Percentiles rank a stretch among this genome's conserved stretches.
Conservation (phyloP, 2,888 invertebrate species). For the Tanypteryx hageni region DNA sequence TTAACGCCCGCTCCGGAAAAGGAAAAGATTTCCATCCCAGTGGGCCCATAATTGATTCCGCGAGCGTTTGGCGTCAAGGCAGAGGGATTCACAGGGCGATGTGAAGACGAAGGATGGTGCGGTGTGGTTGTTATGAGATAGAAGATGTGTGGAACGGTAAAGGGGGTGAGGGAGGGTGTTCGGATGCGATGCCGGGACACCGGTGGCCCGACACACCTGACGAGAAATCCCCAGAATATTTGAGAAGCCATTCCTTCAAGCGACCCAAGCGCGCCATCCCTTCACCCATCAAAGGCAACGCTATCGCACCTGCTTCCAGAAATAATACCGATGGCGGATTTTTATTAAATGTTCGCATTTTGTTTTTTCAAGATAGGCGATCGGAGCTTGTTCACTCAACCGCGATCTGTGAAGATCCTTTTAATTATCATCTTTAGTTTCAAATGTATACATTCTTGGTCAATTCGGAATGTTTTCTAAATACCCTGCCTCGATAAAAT, state of each 20-base stretch:
- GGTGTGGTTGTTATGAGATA: not conserved
- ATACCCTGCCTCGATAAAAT: too few relatives aligned
- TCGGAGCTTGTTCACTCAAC: too few relatives aligned
- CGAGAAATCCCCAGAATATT: slow-evolving; percentile 25
- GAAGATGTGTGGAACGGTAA: not conserved
- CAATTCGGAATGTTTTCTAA: too few relatives aligned
- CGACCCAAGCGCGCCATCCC: not conserved
- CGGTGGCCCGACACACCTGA: slow-evolving; percentile 49
- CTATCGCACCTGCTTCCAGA: slow-evolving; percentile 52
- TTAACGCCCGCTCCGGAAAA: not conserved
- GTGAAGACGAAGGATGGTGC: not conserved
- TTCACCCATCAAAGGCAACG: not conserved
- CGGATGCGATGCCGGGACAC: slow-evolving; percentile 27
- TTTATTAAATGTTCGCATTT: too few relatives aligned
- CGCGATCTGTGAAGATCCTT: too few relatives aligned
- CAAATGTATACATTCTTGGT: too few relatives aligned
- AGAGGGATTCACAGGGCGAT: not conserved
- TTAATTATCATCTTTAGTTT: too few relatives aligned
- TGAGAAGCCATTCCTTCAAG: slow-evolving; percentile 43
- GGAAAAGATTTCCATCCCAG: slow-evolving; percentile 7
- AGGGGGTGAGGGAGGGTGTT: not conserved
- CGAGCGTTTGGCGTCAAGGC: not conserved
- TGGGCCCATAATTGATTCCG: not conserved
- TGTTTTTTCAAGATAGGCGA: too few relatives aligned
- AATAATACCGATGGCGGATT: not conserved